These are phyloP conservation scores for Zaprionus davidi DNA, from an alignment of 1,140 invertebrate genomes.

Conservation along the genomic window DNA sequence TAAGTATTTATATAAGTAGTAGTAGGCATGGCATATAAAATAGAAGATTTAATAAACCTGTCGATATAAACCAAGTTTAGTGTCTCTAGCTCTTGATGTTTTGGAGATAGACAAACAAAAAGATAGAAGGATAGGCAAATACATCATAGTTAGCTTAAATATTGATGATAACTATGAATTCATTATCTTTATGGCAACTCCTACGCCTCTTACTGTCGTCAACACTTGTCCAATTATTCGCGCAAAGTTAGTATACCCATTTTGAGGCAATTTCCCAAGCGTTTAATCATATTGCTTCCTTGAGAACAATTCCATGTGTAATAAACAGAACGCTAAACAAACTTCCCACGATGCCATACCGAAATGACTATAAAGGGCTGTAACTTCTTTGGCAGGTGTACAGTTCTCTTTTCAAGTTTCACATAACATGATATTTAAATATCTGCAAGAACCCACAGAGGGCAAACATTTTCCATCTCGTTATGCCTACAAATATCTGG, in stretches of 20 bases:
- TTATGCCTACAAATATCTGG: conserved; percentile 23
- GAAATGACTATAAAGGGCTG: background rate
- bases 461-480: conserved; percentile 24
- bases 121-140: no score
- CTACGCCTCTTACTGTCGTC: background rate
- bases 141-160: no score
- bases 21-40: no score
- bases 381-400: background rate
- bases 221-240: background rate
- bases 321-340: background rate
- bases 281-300: background rate
- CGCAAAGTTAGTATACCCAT: background rate
- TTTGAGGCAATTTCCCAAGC: background rate
- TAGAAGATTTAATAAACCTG: background rate
- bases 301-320: conserved; percentile 1
- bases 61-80: no score
- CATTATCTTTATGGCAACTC: background rate
- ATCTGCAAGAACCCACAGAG: conserved; percentile 2
- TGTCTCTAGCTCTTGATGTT: no score
- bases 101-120: no score
- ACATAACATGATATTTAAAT: conserved; percentile 15
- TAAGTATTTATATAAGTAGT: no score
- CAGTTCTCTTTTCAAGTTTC: conserved; percentile 20
- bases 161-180: no score
- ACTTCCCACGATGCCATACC: background rate